Percentiles rank a stretch among this genome's conserved stretches.
phyloP scores from a whole-genome alignment of 2,888 invertebrate genomes.

The Adelognathus sp. region DNA sequence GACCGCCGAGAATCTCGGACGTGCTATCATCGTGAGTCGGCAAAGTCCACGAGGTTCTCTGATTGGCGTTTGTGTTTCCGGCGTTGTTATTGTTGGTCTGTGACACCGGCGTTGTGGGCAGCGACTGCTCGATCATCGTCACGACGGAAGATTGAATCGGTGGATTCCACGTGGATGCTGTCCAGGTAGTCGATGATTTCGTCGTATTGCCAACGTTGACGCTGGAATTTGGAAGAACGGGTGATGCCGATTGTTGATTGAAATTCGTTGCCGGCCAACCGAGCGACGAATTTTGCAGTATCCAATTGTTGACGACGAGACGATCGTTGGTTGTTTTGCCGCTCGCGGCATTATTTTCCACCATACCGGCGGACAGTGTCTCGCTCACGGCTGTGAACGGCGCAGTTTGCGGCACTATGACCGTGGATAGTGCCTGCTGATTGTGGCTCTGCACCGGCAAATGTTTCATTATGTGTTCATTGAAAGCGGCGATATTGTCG shows the following conservation, averaged over 20 bases:
- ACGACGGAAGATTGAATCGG: not conserved
- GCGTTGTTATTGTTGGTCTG: not conserved
- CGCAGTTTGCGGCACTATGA: slow-evolving; percentile 83
- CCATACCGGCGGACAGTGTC: not conserved
- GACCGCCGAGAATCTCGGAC: not conserved
- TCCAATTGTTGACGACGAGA: not conserved
- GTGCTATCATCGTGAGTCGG: not conserved
- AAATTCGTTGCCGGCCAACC: not conserved
- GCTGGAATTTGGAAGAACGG: not conserved
- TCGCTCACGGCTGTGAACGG: slow-evolving; percentile 75
- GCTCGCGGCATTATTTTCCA: not conserved
- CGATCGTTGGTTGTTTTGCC: slow-evolving; percentile 75
- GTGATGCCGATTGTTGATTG: not conserved
- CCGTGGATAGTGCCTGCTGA: slow-evolving; percentile 52
- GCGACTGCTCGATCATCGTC: not conserved
- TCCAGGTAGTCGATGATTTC: not conserved
- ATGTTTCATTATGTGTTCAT: slow-evolving; percentile 39
- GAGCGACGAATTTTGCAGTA: not conserved
- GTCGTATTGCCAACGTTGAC: not conserved
- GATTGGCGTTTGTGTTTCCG: not conserved
- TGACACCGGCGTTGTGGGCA: not conserved
- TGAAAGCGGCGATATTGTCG: slow-evolving; percentile 21
- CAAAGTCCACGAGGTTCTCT: not conserved
- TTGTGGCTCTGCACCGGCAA: not conserved
- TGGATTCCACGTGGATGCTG: not conserved